A percentile compares a stretch with the other conserved stretches of the same genome.
phyloP scores from a whole-genome alignment of 2,113 vertebrate genomes.

The Cichladusa arquata region DNA sequence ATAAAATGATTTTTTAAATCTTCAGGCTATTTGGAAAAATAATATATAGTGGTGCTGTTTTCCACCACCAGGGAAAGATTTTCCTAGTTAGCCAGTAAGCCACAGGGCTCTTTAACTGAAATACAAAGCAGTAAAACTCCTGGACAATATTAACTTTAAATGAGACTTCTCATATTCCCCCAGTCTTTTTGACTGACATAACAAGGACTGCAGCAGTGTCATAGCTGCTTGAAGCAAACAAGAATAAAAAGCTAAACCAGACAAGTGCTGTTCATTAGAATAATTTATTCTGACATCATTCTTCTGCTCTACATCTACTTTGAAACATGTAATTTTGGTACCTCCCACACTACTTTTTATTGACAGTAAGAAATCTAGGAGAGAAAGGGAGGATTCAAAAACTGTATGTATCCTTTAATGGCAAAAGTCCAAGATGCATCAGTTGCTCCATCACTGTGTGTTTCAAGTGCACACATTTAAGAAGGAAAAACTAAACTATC shows the following conservation, averaged over 20 bases:
- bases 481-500: neutral
- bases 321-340: constrained; percentile 23
- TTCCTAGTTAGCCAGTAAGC: neutral
- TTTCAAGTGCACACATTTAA: neutral
- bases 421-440: neutral
- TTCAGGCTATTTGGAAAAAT: neutral
- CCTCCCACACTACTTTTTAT: constrained; percentile 1
- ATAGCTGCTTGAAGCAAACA: neutral
- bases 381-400: neutral
- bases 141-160: neutral
- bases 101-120: neutral
- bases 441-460: neutral
- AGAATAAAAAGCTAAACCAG: constrained; percentile 28
- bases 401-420: neutral
- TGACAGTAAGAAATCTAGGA: neutral
- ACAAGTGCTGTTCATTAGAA: neutral
- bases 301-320: constrained; percentile 11
- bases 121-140: neutral
- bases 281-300: constrained; percentile 58
- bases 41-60: neutral
- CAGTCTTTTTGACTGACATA: neutral
- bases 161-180: neutral
- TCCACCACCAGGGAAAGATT: neutral
- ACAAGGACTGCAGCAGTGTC: neutral
- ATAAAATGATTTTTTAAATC: neutral